Percentiles rank a stretch among this genome's conserved stretches.
Conservation (phyloP, 2,888 invertebrate species). For the Marronus borbonicus region DNA sequence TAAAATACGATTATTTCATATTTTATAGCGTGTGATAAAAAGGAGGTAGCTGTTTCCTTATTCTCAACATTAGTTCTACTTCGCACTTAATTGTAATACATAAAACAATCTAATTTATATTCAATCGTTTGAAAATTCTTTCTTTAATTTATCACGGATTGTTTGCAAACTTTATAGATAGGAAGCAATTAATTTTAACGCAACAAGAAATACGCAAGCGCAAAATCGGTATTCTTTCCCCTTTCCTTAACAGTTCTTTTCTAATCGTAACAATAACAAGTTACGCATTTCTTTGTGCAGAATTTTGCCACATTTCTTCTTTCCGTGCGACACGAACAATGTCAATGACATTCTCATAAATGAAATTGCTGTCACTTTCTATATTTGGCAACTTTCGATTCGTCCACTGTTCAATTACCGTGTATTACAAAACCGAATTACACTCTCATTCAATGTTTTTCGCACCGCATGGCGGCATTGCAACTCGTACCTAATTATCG, state of each 20-base stretch:
- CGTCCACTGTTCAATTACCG: slow-evolving; percentile 16
- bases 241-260: not conserved
- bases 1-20: too few relatives aligned
- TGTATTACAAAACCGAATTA: not conserved
- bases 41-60: not conserved
- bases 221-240: not conserved
- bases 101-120: too few relatives aligned
- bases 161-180: not conserved
- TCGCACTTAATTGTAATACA: slow-evolving; percentile 2
- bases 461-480: too few relatives aligned
- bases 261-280: not conserved
- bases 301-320: not conserved
- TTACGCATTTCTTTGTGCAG: not conserved
- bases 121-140: too few relatives aligned
- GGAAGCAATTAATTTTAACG: not conserved
- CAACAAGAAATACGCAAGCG: not conserved
- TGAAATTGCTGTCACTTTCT: slow-evolving; percentile 26
- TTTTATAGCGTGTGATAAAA: too few relatives aligned
- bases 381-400: slow-evolving; percentile 33
- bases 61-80: slow-evolving; percentile 1
- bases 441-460: not conserved
- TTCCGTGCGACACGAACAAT: slow-evolving; percentile 27
- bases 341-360: slow-evolving; percentile 39
- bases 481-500: too few relatives aligned
- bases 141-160: not conserved